These are phyloP conservation scores for Brenthis daphne DNA, from an alignment of 2,888 invertebrate genomes.

Conservation along the genomic window DNA sequence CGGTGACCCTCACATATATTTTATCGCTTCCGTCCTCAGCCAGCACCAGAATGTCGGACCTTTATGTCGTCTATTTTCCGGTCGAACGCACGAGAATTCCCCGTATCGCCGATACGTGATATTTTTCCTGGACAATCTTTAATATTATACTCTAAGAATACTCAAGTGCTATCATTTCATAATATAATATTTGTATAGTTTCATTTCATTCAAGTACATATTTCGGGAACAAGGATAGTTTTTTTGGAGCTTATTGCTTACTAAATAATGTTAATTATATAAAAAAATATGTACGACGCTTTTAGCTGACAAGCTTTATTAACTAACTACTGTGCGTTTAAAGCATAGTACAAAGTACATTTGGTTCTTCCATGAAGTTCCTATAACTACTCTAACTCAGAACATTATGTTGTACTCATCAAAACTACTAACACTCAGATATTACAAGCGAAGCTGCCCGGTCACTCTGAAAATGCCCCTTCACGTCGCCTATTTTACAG, in stretches of 20 bases:
- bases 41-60: slow-evolving; percentile 68
- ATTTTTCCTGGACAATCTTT: slow-evolving; percentile 67
- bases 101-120: slow-evolving; percentile 65
- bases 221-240: neutral
- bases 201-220: neutral
- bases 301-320: too few relatives aligned
- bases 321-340: neutral
- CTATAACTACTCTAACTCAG: neutral
- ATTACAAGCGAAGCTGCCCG: slow-evolving; percentile 61
- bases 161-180: slow-evolving; percentile 26
- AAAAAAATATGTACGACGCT: too few relatives aligned
- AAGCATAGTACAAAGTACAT: neutral
- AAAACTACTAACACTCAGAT: slow-evolving; percentile 57
- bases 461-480: slow-evolving; percentile 75
- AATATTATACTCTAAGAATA: slow-evolving; percentile 46
- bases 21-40: slow-evolving; percentile 66
- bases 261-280: too few relatives aligned
- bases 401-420: slow-evolving; percentile 43
- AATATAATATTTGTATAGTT: slow-evolving; percentile 3
- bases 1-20: slow-evolving; percentile 59
- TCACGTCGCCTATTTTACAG: slow-evolving; percentile 74
- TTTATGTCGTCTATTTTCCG: slow-evolving; percentile 80
- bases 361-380: neutral
- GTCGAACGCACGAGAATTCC: slow-evolving; percentile 70
- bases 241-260: too few relatives aligned